Conservation (phyloP, 2,113 vertebrate genomes). For the Manacus vitellinus region DNA sequence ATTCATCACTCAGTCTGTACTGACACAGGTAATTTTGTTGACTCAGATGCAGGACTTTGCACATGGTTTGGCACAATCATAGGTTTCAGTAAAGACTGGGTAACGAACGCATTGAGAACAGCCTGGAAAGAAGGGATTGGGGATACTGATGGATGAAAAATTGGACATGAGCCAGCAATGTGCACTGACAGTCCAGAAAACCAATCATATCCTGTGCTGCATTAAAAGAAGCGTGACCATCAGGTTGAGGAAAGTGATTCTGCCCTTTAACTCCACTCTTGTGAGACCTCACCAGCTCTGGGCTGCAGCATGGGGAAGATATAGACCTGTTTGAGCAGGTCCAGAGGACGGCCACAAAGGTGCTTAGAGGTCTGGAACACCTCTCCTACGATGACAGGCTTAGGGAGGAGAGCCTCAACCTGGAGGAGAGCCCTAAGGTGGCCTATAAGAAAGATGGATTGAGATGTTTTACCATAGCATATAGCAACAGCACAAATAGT, state of each 20-base stretch:
- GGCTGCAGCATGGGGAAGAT: fast-evolving
- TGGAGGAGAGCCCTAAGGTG: neutral
- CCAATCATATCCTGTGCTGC: fast-evolving
- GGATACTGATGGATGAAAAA: neutral
- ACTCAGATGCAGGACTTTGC: neutral
- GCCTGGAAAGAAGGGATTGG: neutral
- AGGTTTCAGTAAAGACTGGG: neutral
- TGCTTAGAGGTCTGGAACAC: neutral
- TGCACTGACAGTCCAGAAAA: neutral
- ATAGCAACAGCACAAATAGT: neutral
- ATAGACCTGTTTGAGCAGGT: neutral
- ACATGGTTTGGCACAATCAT: fast-evolving
- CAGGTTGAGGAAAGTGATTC: neutral
- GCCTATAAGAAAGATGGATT: neutral
- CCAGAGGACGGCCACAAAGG: neutral
- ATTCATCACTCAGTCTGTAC: neutral
- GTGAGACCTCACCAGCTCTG: neutral
- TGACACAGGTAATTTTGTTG: neutral
- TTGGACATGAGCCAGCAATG: neutral
- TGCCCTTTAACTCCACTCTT: fast-evolving
- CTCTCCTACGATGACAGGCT: neutral
- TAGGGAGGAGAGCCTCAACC: neutral
- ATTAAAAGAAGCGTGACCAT: neutral
- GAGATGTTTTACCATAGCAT: neutral
- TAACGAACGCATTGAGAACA: neutral